A percentile compares a stretch with the other conserved stretches of the same genome.
Evolutionary conservation across 2,113 vertebrate genomes (phyloP).

Genomic region (Pygoscelis adeliae): DNA sequence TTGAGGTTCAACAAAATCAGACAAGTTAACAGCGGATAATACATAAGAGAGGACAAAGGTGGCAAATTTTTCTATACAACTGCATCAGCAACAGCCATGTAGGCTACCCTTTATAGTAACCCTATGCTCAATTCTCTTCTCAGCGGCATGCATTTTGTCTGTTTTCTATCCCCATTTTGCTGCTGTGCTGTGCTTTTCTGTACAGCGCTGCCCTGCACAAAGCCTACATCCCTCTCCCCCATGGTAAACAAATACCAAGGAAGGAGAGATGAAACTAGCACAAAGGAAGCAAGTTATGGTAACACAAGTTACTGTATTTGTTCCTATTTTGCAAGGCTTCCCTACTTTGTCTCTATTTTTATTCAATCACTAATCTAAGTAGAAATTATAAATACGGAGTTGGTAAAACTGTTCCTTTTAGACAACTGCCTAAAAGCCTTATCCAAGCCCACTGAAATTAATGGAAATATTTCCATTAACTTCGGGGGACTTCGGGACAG

Average conservation of each 20-base stretch:
- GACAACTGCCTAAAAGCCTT: neutral
- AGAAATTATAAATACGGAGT: neutral
- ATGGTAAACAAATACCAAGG: neutral
- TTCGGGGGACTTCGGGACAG: neutral
- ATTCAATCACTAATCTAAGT: neutral
- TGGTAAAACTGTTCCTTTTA: slow-evolving; percentile 7
- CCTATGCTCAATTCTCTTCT: neutral
- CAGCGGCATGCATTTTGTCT: neutral
- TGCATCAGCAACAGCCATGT: neutral
- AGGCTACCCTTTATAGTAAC: neutral
- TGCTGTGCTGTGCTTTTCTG: neutral
- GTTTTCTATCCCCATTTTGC: neutral
- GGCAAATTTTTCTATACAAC: neutral
- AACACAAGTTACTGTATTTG: neutral
- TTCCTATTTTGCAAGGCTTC: neutral
- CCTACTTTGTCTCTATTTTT: neutral
- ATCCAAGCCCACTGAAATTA: neutral
- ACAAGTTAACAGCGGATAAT: neutral
- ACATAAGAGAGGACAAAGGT: neutral
- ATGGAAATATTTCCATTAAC: neutral
- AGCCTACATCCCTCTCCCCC: neutral
- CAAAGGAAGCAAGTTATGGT: neutral
- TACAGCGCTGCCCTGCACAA: neutral
- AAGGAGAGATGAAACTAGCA: neutral
- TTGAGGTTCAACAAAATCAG: neutral